Base-by-base conservation (phyloP, 2,113 vertebrate genomes). In the Irena cyanogastra region DNA sequence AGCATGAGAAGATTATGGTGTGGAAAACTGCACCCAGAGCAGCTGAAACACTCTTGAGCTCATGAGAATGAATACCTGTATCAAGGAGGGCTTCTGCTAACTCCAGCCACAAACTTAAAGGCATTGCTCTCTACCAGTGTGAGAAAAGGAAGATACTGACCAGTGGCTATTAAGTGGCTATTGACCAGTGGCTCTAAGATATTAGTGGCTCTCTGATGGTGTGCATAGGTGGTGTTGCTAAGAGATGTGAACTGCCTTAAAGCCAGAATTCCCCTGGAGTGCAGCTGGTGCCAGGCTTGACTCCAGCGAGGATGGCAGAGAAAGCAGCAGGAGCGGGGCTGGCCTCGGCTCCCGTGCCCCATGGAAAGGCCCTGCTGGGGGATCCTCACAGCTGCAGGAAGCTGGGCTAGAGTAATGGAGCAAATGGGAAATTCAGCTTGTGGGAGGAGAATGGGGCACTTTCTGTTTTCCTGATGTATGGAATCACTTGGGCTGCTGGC, bases 401-500 rank as follows among this genome's bases (percentile, higher is more conserved):
- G 19, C 33, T 7, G 9, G 45, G 20, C 1, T 20, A 8, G 18
- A 41, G 14, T 1, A 3, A 13, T 26, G 74, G 41, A 78, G 23
- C 6, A 74, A 87, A 61, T n/a, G 31, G 37, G n/a, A 78, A 87
- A 81, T 41, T 7, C 47, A 83, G 41, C 6, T 17, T 61, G 7
- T 0, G 0, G 7, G 30, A 54, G 33, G 11, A 1, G 3, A 71
- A 57, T 1, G 50, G 5, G 13, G 11, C 3, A 1, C 17, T 26
- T 81, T 28, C 27, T 80, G 6, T 20, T 17, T 22, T 81, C 8
- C 21, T 44, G 10, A 24, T 54, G 11, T 21, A 18, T 60, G 76
- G 44, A 69, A n/a, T 56, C 3, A 1, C 27, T 50, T 6, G 9
- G n/a, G 21, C 10, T 89, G 16, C 53, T 83, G 52, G 44, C 0